phyloP scores from a whole-genome alignment of 2,888 invertebrate genomes.

The Ophion costatus region DNA sequence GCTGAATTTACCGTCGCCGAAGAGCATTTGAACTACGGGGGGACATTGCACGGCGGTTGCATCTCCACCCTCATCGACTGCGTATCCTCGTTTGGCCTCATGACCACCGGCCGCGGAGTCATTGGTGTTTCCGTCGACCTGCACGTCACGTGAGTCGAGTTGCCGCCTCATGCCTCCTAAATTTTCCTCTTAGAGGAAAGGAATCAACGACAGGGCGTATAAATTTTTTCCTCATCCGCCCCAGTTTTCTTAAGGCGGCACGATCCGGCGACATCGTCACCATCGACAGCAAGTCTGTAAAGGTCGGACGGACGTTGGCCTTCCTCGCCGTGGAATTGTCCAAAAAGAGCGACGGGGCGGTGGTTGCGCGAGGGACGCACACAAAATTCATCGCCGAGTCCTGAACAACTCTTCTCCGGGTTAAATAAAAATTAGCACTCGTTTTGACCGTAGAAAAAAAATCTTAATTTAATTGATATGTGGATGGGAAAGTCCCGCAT shows the following conservation, averaged over 20 bases:
- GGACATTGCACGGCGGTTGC: constrained; percentile 93
- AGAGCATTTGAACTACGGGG: constrained; percentile 90
- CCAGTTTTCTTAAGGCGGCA: constrained; percentile 91
- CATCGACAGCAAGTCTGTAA: constrained; percentile 91
- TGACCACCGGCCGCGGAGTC: constrained; percentile 87
- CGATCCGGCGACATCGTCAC: constrained; percentile 91
- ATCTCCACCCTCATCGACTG: constrained; percentile 91
- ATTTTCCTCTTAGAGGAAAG: too few species aligned
- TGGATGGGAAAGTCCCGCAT: neutral
- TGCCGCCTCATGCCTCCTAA: too few species aligned
- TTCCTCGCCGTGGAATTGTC: constrained; percentile 92
- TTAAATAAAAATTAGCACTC: neutral
- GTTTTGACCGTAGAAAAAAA: neutral
- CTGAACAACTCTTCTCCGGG: neutral
- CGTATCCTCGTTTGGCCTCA: constrained; percentile 91
- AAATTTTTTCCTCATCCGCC: constrained; percentile 70
- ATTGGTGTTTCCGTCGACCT: constrained; percentile 94
- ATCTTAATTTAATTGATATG: too few species aligned
- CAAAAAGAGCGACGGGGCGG: constrained; percentile 89
- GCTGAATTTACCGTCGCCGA: constrained; percentile 91
- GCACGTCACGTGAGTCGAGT: constrained; percentile 88
- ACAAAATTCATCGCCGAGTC: constrained; percentile 85
- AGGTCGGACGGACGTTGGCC: constrained; percentile 91
- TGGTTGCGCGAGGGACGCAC: constrained; percentile 93
- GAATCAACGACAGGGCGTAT: neutral